These are phyloP conservation scores for Dromococcyx pavoninus DNA, from an alignment of 2,797 vertebrate species.

Conservation along the genomic window DNA sequence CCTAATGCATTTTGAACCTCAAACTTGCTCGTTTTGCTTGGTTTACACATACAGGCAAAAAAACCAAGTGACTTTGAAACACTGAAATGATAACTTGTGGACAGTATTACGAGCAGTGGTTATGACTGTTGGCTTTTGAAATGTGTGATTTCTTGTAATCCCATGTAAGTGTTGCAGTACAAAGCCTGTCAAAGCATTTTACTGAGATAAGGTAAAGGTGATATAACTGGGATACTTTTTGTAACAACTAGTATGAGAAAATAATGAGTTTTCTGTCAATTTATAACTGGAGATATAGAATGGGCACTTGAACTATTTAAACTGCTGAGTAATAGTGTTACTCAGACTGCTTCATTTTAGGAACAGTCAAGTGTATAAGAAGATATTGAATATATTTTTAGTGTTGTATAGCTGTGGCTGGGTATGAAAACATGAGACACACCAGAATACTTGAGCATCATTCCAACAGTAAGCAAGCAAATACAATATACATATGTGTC, in stretches of 20 bases:
- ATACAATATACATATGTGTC: background rate
- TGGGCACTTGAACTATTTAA: background rate
- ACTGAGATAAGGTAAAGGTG: background rate
- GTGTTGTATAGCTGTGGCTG: background rate
- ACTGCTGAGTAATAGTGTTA: background rate
- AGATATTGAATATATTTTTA: background rate
- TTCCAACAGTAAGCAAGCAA: background rate
- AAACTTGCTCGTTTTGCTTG: background rate
- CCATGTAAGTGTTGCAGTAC: background rate
- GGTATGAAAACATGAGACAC: background rate
- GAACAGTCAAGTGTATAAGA: background rate
- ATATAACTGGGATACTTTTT: background rate
- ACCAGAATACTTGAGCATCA: background rate
- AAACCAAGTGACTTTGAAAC: background rate
- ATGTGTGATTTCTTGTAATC: background rate
- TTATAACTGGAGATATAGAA: background rate
- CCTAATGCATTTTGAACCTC: background rate
- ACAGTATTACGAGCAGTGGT: background rate
- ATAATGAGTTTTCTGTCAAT: background rate
- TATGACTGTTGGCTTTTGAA: background rate
- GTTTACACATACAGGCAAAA: background rate
- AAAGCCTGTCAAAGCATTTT: background rate
- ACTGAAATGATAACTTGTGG: background rate
- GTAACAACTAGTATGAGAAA: background rate
- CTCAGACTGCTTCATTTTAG: background rate